phyloP scores from a whole-genome alignment of 2,797 vertebrate species.

The Gymnoscopelus braueri region DNA sequence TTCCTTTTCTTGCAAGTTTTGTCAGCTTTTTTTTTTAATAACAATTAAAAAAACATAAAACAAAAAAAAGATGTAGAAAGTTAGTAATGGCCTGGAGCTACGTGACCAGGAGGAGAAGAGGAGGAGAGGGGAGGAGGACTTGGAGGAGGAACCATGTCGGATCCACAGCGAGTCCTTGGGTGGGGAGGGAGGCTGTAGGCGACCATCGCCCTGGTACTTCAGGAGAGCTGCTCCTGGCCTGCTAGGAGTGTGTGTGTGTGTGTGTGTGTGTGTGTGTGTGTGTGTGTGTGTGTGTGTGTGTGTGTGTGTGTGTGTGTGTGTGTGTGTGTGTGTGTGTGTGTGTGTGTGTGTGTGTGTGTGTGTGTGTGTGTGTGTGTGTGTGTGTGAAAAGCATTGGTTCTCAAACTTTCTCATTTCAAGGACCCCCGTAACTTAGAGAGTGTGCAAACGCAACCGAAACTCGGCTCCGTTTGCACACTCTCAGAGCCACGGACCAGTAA shows the following conservation, averaged over 20 bases:
- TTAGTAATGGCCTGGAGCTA: constrained; percentile 90
- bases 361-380: constrained; percentile 7
- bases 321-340: constrained; percentile 33
- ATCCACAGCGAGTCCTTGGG: too few species aligned
- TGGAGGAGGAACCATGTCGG: too few species aligned
- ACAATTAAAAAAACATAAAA: constrained; percentile 53
- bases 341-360: constrained; percentile 25
- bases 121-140: not conserved
- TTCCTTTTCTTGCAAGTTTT: constrained; percentile 6
- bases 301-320: constrained; percentile 16
- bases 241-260: constrained; percentile 61
- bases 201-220: too few species aligned
- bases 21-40: constrained; percentile 78
- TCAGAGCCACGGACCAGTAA: too few species aligned
- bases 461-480: too few species aligned
- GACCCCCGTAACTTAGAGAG: too few species aligned
- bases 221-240: constrained; percentile 79
- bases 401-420: too few species aligned
- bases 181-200: too few species aligned
- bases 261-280: constrained; percentile 25
- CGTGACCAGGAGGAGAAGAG: constrained; percentile 32
- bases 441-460: too few species aligned
- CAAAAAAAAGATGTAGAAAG: constrained; percentile 81
- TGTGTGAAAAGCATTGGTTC: too few species aligned
- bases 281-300: constrained; percentile 7